Evolutionary conservation across 2,888 invertebrate species (phyloP).

Genomic region (Catotricha subobsoleta): DNA sequence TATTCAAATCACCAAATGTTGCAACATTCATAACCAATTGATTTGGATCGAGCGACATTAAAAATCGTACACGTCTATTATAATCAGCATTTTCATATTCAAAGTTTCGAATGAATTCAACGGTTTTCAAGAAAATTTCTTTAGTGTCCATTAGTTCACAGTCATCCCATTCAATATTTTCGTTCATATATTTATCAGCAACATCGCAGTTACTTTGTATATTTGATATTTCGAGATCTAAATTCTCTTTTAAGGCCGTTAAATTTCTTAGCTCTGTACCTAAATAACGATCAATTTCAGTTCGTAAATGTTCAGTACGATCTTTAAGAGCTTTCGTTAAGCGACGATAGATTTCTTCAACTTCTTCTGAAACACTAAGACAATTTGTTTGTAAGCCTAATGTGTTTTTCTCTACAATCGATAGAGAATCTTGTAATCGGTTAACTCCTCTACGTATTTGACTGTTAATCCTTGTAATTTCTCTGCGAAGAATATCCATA

Average conservation of each 20-base stretch:
- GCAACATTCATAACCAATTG: slow-evolving; percentile 74
- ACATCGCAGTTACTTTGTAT: slow-evolving; percentile 93
- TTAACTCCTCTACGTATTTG: slow-evolving; percentile 69
- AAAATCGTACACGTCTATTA: slow-evolving; percentile 64
- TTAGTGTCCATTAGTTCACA: slow-evolving; percentile 87
- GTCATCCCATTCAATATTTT: slow-evolving; percentile 80
- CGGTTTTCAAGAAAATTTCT: slow-evolving; percentile 87
- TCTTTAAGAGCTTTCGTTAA: slow-evolving; percentile 78
- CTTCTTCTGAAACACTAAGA: slow-evolving; percentile 76
- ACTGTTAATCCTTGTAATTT: slow-evolving; percentile 75
- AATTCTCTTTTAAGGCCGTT: slow-evolving; percentile 74
- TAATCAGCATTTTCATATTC: slow-evolving; percentile 88
- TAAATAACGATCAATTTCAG: slow-evolving; percentile 83
- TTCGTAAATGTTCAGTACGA: slow-evolving; percentile 67
- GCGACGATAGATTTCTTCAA: slow-evolving; percentile 80
- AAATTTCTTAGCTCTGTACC: slow-evolving; percentile 73
- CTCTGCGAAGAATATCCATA: slow-evolving; percentile 84
- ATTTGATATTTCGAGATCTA: slow-evolving; percentile 87
- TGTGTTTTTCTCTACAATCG: slow-evolving; percentile 75
- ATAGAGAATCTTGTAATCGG: slow-evolving; percentile 69
- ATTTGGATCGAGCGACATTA: slow-evolving; percentile 83
- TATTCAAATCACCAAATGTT: slow-evolving; percentile 78
- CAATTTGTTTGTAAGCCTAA: slow-evolving; percentile 77
- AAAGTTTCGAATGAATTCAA: slow-evolving; percentile 87
- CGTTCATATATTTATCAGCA: slow-evolving; percentile 85